Base-by-base conservation (phyloP, 2,797 vertebrate species). In the Squalus acanthias region DNA sequence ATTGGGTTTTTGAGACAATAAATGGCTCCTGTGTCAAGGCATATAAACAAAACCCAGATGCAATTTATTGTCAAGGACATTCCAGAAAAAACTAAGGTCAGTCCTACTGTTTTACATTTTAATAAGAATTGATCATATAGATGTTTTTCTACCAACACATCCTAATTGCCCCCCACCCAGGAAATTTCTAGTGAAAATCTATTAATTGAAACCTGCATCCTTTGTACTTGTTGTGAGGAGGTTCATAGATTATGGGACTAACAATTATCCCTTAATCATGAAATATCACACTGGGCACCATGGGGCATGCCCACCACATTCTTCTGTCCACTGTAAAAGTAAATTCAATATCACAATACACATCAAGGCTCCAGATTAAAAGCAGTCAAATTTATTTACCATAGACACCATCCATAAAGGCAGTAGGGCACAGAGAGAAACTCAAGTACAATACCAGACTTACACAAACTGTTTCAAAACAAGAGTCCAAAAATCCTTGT, bases 31-130 rank as follows among this genome's bases (percentile, higher is more conserved):
- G 63, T 46, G 22, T 72, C 69, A 69, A 95, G 46, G 8, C 2
- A 69, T 69, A 67, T 53, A 29, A 57, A 53, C 26, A 95, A 70
- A 72, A 53, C 20, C n/a, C n/a, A 24, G n/a, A 50, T 13, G 67
- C 22, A 95, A 74, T 33, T 95, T 76, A 95, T 57, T 95, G 50
- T 13, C 70, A 95, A 95, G 69, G 70, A 53, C 33, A 57, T 76
- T 95, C 50, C 70, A 72, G 69, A 29, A 95, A 57, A 74, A 69
- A 53, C 1, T 72, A 72, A 26, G 67, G 67, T 95, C 2, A 72
- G 53, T 95, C 3, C 39, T 74, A 74, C 29, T 4, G 0, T 72
- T 26, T 72, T 17, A 95, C 6, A 29, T 95, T 74, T 95, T 57
- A 74, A 72, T 33, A 33, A 17, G 70, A 95, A 53, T 15, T 70